Evolutionary conservation across 2,888 invertebrate genomes (phyloP).

Genomic region (Drosophila nigricruria): DNA sequence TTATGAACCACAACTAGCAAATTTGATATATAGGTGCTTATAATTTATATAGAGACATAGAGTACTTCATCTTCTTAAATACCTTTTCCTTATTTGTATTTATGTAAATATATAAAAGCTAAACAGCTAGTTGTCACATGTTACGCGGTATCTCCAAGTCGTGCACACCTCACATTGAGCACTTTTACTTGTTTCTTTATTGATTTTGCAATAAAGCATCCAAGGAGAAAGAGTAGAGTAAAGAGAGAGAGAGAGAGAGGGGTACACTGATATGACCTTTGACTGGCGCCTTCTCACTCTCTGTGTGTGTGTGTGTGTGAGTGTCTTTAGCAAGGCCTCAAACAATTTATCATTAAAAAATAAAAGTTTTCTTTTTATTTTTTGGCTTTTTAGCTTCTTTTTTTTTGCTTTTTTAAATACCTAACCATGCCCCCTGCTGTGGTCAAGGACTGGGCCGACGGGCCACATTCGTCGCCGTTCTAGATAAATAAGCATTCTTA

Average conservation of each 20-base stretch:
- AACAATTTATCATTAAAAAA: slow-evolving; percentile 75
- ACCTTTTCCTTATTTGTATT: background rate
- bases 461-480: slow-evolving; percentile 83
- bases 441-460: slow-evolving; percentile 62
- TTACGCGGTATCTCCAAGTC: background rate
- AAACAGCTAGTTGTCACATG: background rate
- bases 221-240: slow-evolving; percentile 3
- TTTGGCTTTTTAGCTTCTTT: slow-evolving; percentile 43
- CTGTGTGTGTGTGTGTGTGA: slow-evolving; percentile 1
- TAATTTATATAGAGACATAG: background rate
- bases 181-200: slow-evolving; percentile 31
- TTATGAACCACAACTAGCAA: background rate
- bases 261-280: slow-evolving; percentile 55
- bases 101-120: background rate
- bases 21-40: background rate
- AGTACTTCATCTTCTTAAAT: fast-evolving
- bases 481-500: slow-evolving; percentile 85
- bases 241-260: background rate
- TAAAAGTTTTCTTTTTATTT: slow-evolving; percentile 66
- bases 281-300: slow-evolving; percentile 59
- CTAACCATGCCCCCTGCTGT: slow-evolving; percentile 52
- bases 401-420: slow-evolving; percentile 17
- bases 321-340: slow-evolving; percentile 21
- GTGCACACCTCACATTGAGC: too few relatives aligned
- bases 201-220: slow-evolving; percentile 59